These are phyloP conservation scores for Hemaris fuciformis DNA, from an alignment of 2,888 invertebrate species.

Conservation along the genomic window DNA sequence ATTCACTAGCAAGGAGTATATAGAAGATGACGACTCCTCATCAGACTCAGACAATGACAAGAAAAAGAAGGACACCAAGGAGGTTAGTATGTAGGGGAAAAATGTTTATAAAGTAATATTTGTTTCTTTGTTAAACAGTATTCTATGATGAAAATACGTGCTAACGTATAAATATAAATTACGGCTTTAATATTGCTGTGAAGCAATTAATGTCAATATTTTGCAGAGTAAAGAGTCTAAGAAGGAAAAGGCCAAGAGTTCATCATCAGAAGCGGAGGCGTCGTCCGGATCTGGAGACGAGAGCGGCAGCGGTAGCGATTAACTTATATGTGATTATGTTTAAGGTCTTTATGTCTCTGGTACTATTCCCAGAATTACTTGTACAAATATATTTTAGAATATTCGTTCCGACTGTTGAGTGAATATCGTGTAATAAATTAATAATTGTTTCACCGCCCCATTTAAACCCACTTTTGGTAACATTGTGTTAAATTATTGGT, in stretches of 20 bases:
- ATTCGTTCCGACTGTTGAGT: too few species aligned
- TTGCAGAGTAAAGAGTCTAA: conserved; percentile 62
- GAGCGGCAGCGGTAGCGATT: conserved; percentile 49
- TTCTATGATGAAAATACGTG: too few species aligned
- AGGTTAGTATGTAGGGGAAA: conserved; percentile 59
- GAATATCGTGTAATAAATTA: too few species aligned
- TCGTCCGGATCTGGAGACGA: conserved; percentile 64
- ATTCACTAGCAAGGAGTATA: conserved; percentile 96
- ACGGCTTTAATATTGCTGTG: too few species aligned
- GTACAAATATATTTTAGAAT: neutral
- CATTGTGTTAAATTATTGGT: too few species aligned
- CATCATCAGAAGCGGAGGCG: conserved; percentile 67
- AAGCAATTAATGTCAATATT: conserved; percentile 1
- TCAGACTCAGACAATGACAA: conserved; percentile 77
- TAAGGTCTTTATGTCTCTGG: neutral
- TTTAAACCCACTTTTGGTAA: too few species aligned
- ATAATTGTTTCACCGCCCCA: too few species aligned
- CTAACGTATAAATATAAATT: too few species aligned
- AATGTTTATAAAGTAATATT: too few species aligned
- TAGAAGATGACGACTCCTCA: conserved; percentile 88
- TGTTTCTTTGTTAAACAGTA: too few species aligned
- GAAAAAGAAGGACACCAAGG: conserved; percentile 69
- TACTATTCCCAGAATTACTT: neutral
- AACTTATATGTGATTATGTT: neutral
- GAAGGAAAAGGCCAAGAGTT: conserved; percentile 60